Conservation (phyloP, 2,888 invertebrate genomes). For the Anagyrus pseudococci region DNA sequence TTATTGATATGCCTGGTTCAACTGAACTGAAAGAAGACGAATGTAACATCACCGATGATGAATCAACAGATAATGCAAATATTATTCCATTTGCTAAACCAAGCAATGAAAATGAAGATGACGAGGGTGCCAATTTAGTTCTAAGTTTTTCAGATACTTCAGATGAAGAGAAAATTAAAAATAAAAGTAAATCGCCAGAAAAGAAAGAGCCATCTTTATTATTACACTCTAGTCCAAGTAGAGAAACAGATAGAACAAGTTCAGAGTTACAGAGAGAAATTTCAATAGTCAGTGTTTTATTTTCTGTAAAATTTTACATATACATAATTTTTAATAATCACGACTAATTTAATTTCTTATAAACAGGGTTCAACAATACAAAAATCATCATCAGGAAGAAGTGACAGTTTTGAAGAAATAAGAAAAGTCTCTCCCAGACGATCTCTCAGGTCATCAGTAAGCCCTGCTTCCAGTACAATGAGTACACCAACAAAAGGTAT, state of each 20-base stretch:
- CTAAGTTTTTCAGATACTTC: conserved; percentile 28
- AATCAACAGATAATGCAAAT: conserved; percentile 36
- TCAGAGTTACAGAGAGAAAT: no score
- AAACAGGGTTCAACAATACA: no score
- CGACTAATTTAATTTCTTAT: no score
- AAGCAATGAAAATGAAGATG: conserved; percentile 6
- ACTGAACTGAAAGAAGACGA: conserved; percentile 25
- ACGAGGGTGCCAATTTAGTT: conserved; percentile 16
- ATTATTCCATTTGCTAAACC: neutral
- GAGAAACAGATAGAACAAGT: no score
- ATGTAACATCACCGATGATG: conserved; percentile 48
- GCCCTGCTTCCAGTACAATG: conserved; percentile 1
- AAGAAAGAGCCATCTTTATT: no score
- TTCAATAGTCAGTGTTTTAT: no score
- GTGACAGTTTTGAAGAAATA: no score
- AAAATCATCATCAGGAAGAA: no score
- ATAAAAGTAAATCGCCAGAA: neutral
- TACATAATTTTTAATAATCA: no score
- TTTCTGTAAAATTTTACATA: no score
- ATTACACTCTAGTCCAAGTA: no score
- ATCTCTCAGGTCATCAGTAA: conserved; percentile 21
- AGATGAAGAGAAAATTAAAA: neutral
- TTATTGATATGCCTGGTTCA: conserved; percentile 20
- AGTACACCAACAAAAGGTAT: neutral
- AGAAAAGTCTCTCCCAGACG: conserved; percentile 11